These are phyloP conservation scores for Odontothrips loti DNA, from an alignment of 2,888 invertebrate genomes.

Conservation along the genomic window DNA sequence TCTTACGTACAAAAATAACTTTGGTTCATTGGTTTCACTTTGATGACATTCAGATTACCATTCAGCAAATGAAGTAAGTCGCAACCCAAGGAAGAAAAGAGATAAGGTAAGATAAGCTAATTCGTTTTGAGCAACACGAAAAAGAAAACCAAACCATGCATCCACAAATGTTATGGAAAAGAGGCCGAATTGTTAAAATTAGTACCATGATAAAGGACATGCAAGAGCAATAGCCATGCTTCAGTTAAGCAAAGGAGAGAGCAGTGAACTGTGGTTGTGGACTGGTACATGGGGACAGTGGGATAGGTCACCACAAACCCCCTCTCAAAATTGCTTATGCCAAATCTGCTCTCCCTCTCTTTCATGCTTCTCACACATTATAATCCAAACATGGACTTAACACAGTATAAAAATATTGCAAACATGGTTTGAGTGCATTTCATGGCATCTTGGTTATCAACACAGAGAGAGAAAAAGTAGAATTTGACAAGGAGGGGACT, in stretches of 20 bases:
- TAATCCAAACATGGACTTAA: background rate
- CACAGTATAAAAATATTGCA: too few species aligned
- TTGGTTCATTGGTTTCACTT: background rate
- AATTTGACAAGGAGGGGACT: background rate
- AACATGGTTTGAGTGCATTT: background rate
- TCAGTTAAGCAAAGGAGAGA: background rate
- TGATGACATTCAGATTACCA: too few species aligned
- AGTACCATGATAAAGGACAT: background rate
- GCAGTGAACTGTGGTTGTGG: background rate
- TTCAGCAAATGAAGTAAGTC: too few species aligned
- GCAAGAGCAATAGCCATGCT: constrained; percentile 6
- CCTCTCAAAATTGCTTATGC: background rate
- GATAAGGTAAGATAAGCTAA: too few species aligned
- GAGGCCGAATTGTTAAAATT: background rate
- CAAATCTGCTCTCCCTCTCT: background rate
- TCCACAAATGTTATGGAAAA: background rate
- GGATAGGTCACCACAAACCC: constrained; percentile 11
- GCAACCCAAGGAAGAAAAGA: too few species aligned
- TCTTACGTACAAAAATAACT: background rate
- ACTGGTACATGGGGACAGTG: background rate
- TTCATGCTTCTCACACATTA: background rate
- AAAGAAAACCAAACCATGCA: background rate
- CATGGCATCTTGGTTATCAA: background rate
- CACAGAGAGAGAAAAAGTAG: background rate
- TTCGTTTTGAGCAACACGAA: too few species aligned